A percentile compares a stretch with the other conserved stretches of the same genome.
These are phyloP conservation scores for Hipparchia sbordonii DNA, from an alignment of 2,888 invertebrate genomes.

Conservation along the genomic window DNA sequence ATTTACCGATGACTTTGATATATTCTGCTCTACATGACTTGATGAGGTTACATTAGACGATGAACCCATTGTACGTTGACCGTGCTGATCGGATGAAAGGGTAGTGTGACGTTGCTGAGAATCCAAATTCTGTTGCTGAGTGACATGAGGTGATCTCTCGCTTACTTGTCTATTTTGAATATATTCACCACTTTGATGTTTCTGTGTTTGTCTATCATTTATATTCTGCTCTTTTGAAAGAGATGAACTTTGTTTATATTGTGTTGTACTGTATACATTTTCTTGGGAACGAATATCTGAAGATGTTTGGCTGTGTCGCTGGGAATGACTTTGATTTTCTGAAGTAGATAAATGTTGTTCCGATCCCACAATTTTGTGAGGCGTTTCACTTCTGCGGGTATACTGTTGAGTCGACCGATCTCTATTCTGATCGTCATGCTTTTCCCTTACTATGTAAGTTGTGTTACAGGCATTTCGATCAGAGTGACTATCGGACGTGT, in stretches of 20 bases:
- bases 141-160: constrained; percentile 23
- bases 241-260: constrained; percentile 39
- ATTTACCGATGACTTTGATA: constrained; percentile 51
- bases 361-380: constrained; percentile 52
- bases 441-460: constrained; percentile 41
- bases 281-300: constrained; percentile 48
- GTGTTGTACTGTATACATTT: constrained; percentile 45
- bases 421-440: constrained; percentile 36
- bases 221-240: constrained; percentile 26
- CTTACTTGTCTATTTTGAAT: constrained; percentile 29
- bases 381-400: constrained; percentile 46
- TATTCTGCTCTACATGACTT: constrained; percentile 49
- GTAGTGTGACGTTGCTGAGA: constrained; percentile 24
- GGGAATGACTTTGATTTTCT: constrained; percentile 48
- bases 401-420: constrained; percentile 37
- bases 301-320: constrained; percentile 45
- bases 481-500: constrained; percentile 27
- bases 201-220: constrained; percentile 30
- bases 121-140: constrained; percentile 21
- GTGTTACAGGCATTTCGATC: constrained; percentile 40
- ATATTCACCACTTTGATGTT: constrained; percentile 30
- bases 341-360: constrained; percentile 51
- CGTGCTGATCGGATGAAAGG: constrained; percentile 25
- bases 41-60: constrained; percentile 29
- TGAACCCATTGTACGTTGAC: constrained; percentile 28